Conservation (phyloP, 1,140 invertebrate genomes). For the Hylaeus volcanicus region DNA sequence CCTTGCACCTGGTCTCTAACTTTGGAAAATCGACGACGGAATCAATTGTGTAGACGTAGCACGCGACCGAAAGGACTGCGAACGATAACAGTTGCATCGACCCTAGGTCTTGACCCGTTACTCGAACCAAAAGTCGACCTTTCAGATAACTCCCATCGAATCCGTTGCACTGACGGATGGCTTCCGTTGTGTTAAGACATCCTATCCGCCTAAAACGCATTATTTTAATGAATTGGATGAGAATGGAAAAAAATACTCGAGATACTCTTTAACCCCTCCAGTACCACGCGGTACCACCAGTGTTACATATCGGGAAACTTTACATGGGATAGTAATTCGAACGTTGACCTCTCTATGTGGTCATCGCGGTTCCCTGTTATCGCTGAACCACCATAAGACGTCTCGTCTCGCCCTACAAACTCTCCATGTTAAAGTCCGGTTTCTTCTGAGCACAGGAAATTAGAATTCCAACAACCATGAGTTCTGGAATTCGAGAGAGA, state of each 20-base stretch:
- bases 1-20: conserved; percentile 57
- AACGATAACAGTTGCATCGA: conserved; percentile 54
- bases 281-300: no score
- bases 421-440: not conserved
- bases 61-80: conserved; percentile 48
- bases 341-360: conserved; percentile 19
- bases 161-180: not conserved
- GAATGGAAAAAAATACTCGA: no score
- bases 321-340: not conserved
- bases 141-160: conserved; percentile 12
- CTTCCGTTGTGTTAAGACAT: not conserved
- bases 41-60: conserved; percentile 57
- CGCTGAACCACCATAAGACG: not conserved
- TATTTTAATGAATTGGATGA: no score
- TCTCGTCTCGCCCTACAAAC: not conserved
- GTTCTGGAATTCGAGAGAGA: no score
- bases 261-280: no score
- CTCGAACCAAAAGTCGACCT: not conserved
- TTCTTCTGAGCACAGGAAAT: not conserved
- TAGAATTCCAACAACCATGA: not conserved
- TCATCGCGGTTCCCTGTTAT: not conserved
- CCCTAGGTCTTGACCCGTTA: conserved; percentile 48
- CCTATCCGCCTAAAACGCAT: no score
- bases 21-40: conserved; percentile 57
- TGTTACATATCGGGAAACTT: no score